Evolutionary conservation across 2,113 vertebrate genomes (phyloP).

Genomic region (Siphamia tubifer): DNA sequence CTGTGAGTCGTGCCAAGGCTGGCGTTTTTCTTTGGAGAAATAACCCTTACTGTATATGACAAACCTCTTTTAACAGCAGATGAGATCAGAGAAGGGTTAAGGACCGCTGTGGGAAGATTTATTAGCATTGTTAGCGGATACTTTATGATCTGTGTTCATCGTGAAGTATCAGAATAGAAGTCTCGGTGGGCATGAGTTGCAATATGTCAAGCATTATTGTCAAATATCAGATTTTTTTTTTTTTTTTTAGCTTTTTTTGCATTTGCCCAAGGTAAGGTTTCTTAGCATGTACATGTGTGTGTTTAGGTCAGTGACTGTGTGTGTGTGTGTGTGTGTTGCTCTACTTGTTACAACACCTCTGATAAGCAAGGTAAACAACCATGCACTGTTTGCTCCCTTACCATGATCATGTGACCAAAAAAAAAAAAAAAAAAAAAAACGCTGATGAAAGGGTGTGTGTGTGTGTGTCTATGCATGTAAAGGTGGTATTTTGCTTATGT

Average conservation of each 20-base stretch:
- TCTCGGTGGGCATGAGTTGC: not conserved
- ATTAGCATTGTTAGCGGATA: constrained; percentile 33
- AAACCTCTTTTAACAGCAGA: constrained; percentile 51
- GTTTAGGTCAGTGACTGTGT: constrained; percentile 56
- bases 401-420: constrained; percentile 59
- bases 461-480: not conserved
- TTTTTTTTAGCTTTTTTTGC: not conserved
- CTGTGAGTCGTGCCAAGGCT: not conserved
- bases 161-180: not conserved
- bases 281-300: constrained; percentile 10
- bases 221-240: not conserved
- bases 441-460: constrained; percentile 12
- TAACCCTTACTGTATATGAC: constrained; percentile 36
- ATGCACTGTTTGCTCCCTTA: constrained; percentile 62
- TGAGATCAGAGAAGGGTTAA: constrained; percentile 58
- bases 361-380: constrained; percentile 76
- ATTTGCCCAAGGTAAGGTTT: constrained; percentile 30
- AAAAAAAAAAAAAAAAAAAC: too few relatives aligned
- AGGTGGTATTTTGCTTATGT: not conserved
- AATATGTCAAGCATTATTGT: not conserved
- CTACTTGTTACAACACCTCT: constrained; percentile 73
- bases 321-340: constrained; percentile 61
- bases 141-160: constrained; percentile 25
- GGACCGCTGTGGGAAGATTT: constrained; percentile 41
- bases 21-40: constrained; percentile 7